A percentile compares a stretch with the other conserved stretches of the same genome.
Conservation (phyloP, 2,113 vertebrate genomes). For the Chloropsis hardwickii region DNA sequence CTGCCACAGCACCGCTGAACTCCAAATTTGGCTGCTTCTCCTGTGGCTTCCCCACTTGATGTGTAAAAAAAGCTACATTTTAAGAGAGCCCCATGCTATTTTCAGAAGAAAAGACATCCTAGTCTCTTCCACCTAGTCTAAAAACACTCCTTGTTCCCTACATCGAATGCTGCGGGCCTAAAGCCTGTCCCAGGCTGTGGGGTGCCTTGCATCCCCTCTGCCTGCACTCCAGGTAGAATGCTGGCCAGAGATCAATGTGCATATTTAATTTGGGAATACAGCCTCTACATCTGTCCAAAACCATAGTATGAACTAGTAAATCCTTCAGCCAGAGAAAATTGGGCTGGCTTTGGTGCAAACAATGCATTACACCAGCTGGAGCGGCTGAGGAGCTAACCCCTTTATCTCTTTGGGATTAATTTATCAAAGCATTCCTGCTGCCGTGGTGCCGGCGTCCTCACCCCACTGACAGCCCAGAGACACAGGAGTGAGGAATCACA, state of each 20-base stretch:
- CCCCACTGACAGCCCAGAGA: rapidly evolving
- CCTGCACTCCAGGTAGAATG: background rate
- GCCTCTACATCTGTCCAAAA: background rate
- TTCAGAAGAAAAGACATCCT: background rate
- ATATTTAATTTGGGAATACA: background rate
- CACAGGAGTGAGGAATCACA: background rate
- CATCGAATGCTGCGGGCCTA: background rate
- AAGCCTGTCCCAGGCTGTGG: background rate
- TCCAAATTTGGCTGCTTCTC: background rate
- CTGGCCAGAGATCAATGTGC: background rate
- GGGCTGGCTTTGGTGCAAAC: background rate
- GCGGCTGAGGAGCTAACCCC: background rate
- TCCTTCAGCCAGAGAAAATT: background rate
- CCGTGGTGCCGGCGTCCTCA: background rate
- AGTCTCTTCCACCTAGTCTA: background rate
- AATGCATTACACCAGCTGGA: slow-evolving; percentile 24
- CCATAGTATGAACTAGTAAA: background rate
- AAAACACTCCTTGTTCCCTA: background rate
- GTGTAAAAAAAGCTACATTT: background rate
- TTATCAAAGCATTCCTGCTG: background rate
- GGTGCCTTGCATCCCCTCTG: background rate
- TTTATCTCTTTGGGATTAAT: background rate
- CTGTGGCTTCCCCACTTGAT: background rate
- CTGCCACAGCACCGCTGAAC: background rate
- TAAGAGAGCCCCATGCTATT: background rate